These are phyloP conservation scores for Mola mola DNA, from an alignment of 2,113 vertebrate genomes.

Conservation along the genomic window DNA sequence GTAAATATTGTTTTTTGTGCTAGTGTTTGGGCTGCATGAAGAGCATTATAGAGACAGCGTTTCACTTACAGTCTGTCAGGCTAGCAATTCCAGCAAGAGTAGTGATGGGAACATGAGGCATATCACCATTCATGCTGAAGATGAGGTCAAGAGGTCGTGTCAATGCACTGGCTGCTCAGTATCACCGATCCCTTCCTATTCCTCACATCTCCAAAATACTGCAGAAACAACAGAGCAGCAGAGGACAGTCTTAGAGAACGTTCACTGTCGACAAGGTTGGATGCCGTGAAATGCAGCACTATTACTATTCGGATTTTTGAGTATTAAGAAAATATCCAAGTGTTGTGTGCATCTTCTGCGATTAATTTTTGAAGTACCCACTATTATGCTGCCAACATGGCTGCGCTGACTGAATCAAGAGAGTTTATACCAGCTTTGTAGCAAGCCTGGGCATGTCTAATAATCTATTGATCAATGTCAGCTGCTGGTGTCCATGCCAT, in stretches of 20 bases:
- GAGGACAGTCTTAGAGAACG: constrained; percentile 1
- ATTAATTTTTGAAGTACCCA: constrained; percentile 12
- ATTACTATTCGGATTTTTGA: neutral
- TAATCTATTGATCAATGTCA: constrained; percentile 41
- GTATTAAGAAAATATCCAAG: neutral
- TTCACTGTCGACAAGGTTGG: constrained; percentile 13
- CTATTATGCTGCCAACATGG: constrained; percentile 41
- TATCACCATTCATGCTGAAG: constrained; percentile 99
- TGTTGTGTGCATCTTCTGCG: constrained; percentile 5
- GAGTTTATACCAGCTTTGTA: constrained; percentile 12
- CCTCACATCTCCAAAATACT: constrained; percentile 92
- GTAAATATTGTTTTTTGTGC: constrained; percentile 17
- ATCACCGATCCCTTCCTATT: constrained; percentile 89
- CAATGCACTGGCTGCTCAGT: constrained; percentile 89
- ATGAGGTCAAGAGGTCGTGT: constrained; percentile 88
- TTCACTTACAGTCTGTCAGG: constrained; percentile 98
- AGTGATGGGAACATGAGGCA: constrained; percentile 99
- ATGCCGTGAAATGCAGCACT: constrained; percentile 7
- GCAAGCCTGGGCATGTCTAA: constrained; percentile 38
- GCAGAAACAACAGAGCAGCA: constrained; percentile 31
- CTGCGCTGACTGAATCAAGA: constrained; percentile 27
- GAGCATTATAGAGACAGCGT: constrained; percentile 9
- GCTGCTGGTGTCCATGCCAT: constrained; percentile 20
- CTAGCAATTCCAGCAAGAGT: constrained; percentile 99
- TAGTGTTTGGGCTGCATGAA: constrained; percentile 29